phyloP scores from a whole-genome alignment of 1,140 invertebrate genomes.

The Neotoxoptera formosana region DNA sequence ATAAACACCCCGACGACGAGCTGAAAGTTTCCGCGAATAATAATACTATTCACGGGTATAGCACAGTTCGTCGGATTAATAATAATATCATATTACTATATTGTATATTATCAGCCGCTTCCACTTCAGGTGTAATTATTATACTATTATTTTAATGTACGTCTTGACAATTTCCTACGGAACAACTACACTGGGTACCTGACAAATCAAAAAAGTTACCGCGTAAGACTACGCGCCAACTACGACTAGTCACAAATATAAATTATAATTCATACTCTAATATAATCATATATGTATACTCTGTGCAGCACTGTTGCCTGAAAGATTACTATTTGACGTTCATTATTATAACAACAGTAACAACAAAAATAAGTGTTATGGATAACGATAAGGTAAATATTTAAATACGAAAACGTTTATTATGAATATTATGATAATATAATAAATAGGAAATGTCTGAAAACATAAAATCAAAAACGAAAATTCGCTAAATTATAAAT shows the following conservation, averaged over 20 bases:
- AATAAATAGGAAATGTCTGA: no score
- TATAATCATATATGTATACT: no score
- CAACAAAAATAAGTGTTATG: no score
- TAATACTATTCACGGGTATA: slow-evolving; percentile 12
- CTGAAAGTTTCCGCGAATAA: not conserved
- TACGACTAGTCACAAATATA: not conserved
- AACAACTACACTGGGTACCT: not conserved
- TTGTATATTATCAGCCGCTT: slow-evolving; percentile 27
- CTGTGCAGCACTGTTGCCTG: not conserved
- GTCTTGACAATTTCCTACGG: not conserved
- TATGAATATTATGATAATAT: no score
- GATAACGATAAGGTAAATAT: no score
- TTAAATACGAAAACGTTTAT: no score
- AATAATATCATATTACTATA: slow-evolving; percentile 2
- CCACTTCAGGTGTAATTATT: slow-evolving; percentile 45
- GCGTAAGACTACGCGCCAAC: not conserved
- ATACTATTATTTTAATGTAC: not conserved
- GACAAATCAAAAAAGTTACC: not conserved
- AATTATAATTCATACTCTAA: not conserved
- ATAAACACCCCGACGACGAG: not conserved
- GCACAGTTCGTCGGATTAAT: slow-evolving; percentile 7
- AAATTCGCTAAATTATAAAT: no score
- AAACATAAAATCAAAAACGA: no score
- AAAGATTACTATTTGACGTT: not conserved
- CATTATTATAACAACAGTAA: not conserved